phyloP scores from a whole-genome alignment of 2,888 invertebrate genomes.

The Nymphalis polychloros region DNA sequence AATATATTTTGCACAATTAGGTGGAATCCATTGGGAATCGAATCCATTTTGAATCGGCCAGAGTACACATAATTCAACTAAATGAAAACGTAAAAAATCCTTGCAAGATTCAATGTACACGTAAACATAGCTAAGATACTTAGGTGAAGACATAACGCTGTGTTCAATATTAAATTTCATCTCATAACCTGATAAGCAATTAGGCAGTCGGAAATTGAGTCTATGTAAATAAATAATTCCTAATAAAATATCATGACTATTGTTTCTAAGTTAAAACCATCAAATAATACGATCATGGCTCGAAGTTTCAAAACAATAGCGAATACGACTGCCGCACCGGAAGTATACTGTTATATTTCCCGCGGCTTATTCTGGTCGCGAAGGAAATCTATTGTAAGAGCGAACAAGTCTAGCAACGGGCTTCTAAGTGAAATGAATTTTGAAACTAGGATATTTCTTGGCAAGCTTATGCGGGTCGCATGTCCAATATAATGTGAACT shows the following conservation, averaged over 20 bases:
- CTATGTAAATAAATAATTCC: not conserved
- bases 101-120: too few species aligned
- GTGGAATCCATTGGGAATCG: too few species aligned
- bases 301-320: constrained; percentile 2
- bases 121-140: too few species aligned
- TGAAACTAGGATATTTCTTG: constrained; percentile 4
- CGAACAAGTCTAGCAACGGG: constrained; percentile 5
- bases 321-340: constrained; percentile 7
- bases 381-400: constrained; percentile 15
- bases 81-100: too few species aligned
- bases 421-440: constrained; percentile 6
- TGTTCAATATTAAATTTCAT: too few species aligned
- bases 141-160: too few species aligned
- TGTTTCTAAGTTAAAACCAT: not conserved
- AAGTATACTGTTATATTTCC: constrained; percentile 4
- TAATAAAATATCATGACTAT: not conserved
- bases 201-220: not conserved
- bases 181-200: not conserved
- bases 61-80: too few species aligned
- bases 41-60: too few species aligned
- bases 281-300: constrained; percentile 2
- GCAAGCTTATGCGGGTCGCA: not conserved
- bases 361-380: constrained; percentile 4
- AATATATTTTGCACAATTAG: too few species aligned
- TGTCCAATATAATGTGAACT: constrained; percentile 1